A percentile compares a stretch with the other conserved stretches of the same genome.
Evolutionary conservation across 2,113 vertebrate genomes (phyloP).

Genomic region (Siniperca chuatsi): DNA sequence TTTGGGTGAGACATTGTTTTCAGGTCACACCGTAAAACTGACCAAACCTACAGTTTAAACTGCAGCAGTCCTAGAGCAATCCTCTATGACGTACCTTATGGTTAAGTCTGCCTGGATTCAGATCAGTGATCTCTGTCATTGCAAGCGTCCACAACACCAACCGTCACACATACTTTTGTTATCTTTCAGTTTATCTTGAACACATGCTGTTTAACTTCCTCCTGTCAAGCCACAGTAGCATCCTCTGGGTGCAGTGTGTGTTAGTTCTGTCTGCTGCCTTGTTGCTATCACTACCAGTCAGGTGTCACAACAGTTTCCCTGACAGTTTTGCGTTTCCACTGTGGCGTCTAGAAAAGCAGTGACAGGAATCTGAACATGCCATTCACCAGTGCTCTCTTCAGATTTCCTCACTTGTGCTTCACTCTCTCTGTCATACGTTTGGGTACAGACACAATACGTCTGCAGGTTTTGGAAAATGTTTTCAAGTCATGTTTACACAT

Average conservation of each 20-base stretch:
- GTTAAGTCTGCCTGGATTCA: constrained; percentile 13
- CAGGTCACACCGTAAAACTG: not conserved
- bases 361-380: constrained; percentile 44
- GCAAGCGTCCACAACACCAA: not conserved
- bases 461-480: constrained; percentile 16
- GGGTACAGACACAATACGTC: not conserved
- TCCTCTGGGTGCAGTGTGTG: constrained; percentile 45
- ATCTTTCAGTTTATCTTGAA: constrained; percentile 38
- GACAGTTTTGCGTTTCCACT: constrained; percentile 57
- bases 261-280: constrained; percentile 52
- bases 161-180: constrained; percentile 2
- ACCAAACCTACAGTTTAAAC: constrained; percentile 5
- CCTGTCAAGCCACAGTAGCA: constrained; percentile 43
- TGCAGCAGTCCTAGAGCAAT: not conserved
- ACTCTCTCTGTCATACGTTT: constrained; percentile 5
- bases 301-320: constrained; percentile 65
- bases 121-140: constrained; percentile 15
- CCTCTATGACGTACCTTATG: not conserved
- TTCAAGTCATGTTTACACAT: constrained; percentile 2
- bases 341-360: constrained; percentile 36
- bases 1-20: not conserved
- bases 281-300: constrained; percentile 71
- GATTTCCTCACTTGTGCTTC: constrained; percentile 1
- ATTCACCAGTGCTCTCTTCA: constrained; percentile 22
- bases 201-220: constrained; percentile 58